Evolutionary conservation across 2,797 vertebrate species (phyloP), one percentile per base, ranked within the genome.

Genomic region (Cuculus canorus): DNA sequence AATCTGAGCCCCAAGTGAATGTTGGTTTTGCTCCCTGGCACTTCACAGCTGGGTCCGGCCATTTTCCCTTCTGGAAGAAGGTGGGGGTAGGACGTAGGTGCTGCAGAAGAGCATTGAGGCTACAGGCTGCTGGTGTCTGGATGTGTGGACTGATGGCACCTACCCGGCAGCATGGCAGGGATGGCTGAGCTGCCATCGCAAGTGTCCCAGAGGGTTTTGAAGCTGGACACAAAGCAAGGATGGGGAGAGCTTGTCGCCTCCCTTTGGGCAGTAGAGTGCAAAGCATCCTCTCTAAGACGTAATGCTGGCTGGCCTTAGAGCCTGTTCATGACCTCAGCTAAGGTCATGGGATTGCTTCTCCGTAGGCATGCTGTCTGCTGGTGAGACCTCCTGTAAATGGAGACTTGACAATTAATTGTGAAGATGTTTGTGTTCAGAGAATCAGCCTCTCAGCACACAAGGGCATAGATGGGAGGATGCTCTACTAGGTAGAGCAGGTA

Each of bases 321-420:
- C 35, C 21, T 78, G 30, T 33, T 82, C 84, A 22, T 77, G 50
- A 30, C 24, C 39, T 70, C 52, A 92, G 54, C 59, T 2, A 15
- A 63, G 22, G 28, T 39, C 14, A 21, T 57, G 41, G 37, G 65
- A 39, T 81, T 4, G 7, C 37, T 48, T 32, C 57, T 86, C 37
- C 0, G 0, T 30, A 39, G 50, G 39, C 3, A 2, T 37, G n/a
- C 33, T 75, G 56, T 47, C 52, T 65, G 61, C 53, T 56, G 39
- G 32, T 52, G 57, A 83, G 48, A 82, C 9, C 5, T 76, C 39
- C 78, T 56, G 22, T 47, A 68, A 27, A 0, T 15, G 23, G 53
- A 32, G 45, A 54, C 48, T 41, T 68, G 33, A 53, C 52, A 30
- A 10, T 48, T 48, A 23, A 35, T 35, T 33, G 10, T 6, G 8